Evolutionary conservation across 2,113 vertebrate species (phyloP), one percentile per base, ranked within the genome.

Genomic region (Henicopernis longicauda): DNA sequence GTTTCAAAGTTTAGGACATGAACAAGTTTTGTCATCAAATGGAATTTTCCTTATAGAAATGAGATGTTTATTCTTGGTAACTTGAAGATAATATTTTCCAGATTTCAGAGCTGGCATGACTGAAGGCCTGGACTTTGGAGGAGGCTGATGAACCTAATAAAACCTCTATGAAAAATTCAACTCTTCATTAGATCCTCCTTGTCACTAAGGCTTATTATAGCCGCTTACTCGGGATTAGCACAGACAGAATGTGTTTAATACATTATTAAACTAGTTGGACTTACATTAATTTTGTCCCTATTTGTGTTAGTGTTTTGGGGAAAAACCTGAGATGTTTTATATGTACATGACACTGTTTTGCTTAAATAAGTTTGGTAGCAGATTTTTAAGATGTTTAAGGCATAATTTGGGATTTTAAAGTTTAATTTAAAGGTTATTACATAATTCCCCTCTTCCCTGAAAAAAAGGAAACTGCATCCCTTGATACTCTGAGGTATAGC

Each of bases 201-300:
- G 94, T 96, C 97, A 95, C 89, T 82, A 62, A 93, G 95, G 63
- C 82, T 94, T 97, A 88, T 94, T 93, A 71, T 62, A 96, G 62
- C 91, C 0, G 45, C 87, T 96, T 97, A 95, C 52, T 87, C 81
- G 59, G 74, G 95, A 96, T 96, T 96, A 95, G 47, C 84, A 73
- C 14, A 61, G 95, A 74, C 93, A 91, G 93, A 82, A 87, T 73
- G 52, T 80, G n/a, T 95, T 95, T 93, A 77, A 92, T 91, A 93
- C 73, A 74, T 95, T 95, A 90, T 95, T 95, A 85, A 91, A 97
- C 78, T 82, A 74, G 92, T 80, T 81, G 72, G 71, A 85, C 62
- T 85, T 92, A 29, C 31, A 78, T 61, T 71, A 80, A 79, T 93
- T 89, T 97, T 93, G 27, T 91, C 73, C 29, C 16, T 57, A 1